Evolutionary conservation across 2,888 invertebrate genomes (phyloP).

Genomic region (Eupithecia abbreviata): DNA sequence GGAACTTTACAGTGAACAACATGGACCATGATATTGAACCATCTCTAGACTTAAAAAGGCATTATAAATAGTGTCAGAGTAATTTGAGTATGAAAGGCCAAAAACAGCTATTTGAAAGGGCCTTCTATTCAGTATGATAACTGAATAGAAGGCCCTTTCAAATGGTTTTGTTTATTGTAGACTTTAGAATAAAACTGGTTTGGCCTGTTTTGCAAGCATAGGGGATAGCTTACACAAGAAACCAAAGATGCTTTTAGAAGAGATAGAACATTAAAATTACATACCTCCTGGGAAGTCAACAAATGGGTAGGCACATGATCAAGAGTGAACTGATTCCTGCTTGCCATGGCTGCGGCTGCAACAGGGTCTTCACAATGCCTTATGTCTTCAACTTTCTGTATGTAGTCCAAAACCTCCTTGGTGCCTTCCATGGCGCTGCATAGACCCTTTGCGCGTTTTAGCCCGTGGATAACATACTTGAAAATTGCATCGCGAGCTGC

Average conservation of each 20-base stretch:
- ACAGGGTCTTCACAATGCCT: slow-evolving; percentile 79
- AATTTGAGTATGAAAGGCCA: background rate
- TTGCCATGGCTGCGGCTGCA: slow-evolving; percentile 78
- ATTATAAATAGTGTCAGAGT: background rate
- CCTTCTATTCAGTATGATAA: no score
- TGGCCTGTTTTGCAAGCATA: background rate
- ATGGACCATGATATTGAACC: background rate
- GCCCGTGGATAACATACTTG: slow-evolving; percentile 82
- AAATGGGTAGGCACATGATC: slow-evolving; percentile 88
- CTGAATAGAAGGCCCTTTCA: background rate
- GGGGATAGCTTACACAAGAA: background rate
- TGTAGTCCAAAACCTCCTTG: slow-evolving; percentile 70
- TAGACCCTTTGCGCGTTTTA: slow-evolving; percentile 75
- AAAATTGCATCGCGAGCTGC: slow-evolving; percentile 71
- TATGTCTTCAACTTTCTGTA: slow-evolving; percentile 78
- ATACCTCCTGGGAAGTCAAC: slow-evolving; percentile 85
- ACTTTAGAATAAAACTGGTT: background rate
- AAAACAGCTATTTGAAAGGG: background rate
- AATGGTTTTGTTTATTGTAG: background rate
- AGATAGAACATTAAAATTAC: slow-evolving; percentile 40
- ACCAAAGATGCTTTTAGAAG: background rate
- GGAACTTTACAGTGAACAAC: background rate
- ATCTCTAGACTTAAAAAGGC: background rate
- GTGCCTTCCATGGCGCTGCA: slow-evolving; percentile 69
- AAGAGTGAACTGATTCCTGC: slow-evolving; percentile 82